These are phyloP conservation scores for Pogonocherus hispidulus DNA, from an alignment of 2,888 invertebrate species.

Conservation along the genomic window DNA sequence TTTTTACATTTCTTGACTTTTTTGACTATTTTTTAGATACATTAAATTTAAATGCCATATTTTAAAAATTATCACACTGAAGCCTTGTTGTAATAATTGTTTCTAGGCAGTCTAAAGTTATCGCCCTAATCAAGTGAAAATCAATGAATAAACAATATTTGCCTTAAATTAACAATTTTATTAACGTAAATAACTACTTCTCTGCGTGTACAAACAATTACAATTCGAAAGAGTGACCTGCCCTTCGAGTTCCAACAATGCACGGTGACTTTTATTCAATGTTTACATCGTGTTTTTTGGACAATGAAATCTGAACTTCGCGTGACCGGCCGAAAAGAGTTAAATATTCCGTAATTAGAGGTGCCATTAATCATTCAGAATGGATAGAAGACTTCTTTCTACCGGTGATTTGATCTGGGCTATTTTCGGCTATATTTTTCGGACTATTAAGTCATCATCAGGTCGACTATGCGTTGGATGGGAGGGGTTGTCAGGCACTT, in stretches of 20 bases:
- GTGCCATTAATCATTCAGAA: slow-evolving; percentile 29
- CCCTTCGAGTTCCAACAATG: slow-evolving; percentile 26
- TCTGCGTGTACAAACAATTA: not conserved
- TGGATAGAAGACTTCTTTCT: slow-evolving; percentile 12
- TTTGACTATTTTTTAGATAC: too few relatives aligned
- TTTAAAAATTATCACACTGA: too few relatives aligned
- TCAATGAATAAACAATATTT: too few relatives aligned
- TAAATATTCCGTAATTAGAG: slow-evolving; percentile 35
- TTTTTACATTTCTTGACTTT: too few relatives aligned
- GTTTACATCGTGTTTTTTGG: slow-evolving; percentile 37
- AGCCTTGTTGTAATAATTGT: too few relatives aligned
- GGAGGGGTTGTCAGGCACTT: too few relatives aligned
- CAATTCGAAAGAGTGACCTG: slow-evolving; percentile 25
- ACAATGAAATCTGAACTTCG: slow-evolving; percentile 45
- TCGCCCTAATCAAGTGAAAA: too few relatives aligned
- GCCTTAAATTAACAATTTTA: too few relatives aligned
- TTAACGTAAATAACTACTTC: not conserved
- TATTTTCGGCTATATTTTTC: slow-evolving; percentile 1
- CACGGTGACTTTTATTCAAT: slow-evolving; percentile 37
- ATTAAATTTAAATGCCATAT: too few relatives aligned
- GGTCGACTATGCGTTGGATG: not conserved
- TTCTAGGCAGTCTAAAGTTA: too few relatives aligned
- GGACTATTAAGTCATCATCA: slow-evolving; percentile 20
- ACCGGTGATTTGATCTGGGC: slow-evolving; percentile 15
- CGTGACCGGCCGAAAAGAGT: slow-evolving; percentile 41